Evolutionary conservation across 2,797 vertebrate species (phyloP), one percentile per base, ranked within the genome.

Genomic region (Toxotes lorentzi): DNA sequence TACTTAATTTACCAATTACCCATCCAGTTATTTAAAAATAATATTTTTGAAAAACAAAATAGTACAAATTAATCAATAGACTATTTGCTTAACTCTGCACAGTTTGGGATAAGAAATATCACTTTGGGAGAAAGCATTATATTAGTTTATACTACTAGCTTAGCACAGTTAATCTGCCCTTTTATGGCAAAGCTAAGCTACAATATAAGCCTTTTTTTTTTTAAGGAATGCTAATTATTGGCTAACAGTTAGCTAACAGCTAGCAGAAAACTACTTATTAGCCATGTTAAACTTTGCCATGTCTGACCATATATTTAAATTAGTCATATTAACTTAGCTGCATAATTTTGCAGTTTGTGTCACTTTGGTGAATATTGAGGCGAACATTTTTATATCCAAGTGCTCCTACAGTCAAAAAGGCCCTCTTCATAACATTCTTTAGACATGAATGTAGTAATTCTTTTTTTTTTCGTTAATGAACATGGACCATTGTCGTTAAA

Each of bases 401-500:
- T 11, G 34, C 11, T 4, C 21, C 47, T 23, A 13, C 4, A 24
- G 23, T 5, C 50, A 51, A 23, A 23, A 23, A 51, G 5, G 11
- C 40, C 40, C 16, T 17, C 32, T 40, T 17, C 43, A 21, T 10
- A 63, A 58, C 38, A 66, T 51, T 35, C 23, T 11, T 23, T 4
- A 58, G 4, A 27, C n/a, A 7, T 48, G 47, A 11, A 8, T 4
- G n/a, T 24, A 5, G n/a, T n/a, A 7, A 13, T 30, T 23, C 8
- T 34, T 38, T 21, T 13, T 35, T 13, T 63, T n/a, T n/a, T 16
- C 45, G 11, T 17, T 11, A 7, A 51, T 73, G 43, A 70, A 72
- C 16, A 24, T 24, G 6, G 17, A 30, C 17, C 54, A 71, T 76
- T 72, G 78, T 82, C 5, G 66, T 23, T 64, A 19, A 6, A 19